Conservation (phyloP, 2,797 vertebrate genomes). For the Cephalopachus bancanus region DNA sequence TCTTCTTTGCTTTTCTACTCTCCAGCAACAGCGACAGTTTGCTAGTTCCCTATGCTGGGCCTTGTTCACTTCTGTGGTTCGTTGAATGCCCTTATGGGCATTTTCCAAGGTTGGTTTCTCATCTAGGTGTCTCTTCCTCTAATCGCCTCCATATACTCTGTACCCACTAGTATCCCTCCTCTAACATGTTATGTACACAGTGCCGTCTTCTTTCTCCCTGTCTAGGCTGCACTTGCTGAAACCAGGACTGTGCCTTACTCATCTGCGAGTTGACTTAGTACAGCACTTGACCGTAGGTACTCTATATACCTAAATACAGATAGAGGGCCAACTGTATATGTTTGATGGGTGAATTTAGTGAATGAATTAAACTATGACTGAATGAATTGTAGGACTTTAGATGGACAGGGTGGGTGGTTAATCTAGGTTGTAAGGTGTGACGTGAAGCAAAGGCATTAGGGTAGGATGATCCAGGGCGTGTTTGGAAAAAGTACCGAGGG, state of each 20-base stretch:
- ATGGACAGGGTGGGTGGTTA: background rate
- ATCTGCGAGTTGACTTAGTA: background rate
- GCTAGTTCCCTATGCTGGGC: background rate
- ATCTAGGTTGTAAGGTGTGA: background rate
- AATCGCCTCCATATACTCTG: fast-evolving
- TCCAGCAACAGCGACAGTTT: background rate
- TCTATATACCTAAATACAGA: background rate
- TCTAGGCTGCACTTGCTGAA: background rate
- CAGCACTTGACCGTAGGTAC: background rate
- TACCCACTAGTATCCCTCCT: background rate
- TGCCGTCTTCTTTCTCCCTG: background rate
- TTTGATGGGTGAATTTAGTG: background rate
- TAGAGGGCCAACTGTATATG: background rate
- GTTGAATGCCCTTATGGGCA: background rate
- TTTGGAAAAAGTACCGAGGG: background rate
- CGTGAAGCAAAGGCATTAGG: background rate
- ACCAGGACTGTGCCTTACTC: background rate
- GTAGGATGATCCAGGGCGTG: background rate
- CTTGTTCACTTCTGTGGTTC: background rate
- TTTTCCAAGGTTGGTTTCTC: background rate
- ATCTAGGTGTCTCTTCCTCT: background rate
- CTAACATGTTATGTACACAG: too few species aligned
- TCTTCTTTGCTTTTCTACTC: background rate
- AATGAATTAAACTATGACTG: background rate
- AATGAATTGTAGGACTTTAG: background rate